Conservation (phyloP, 1,140 invertebrate genomes). For the Pentalonia nigronervosa region DNA sequence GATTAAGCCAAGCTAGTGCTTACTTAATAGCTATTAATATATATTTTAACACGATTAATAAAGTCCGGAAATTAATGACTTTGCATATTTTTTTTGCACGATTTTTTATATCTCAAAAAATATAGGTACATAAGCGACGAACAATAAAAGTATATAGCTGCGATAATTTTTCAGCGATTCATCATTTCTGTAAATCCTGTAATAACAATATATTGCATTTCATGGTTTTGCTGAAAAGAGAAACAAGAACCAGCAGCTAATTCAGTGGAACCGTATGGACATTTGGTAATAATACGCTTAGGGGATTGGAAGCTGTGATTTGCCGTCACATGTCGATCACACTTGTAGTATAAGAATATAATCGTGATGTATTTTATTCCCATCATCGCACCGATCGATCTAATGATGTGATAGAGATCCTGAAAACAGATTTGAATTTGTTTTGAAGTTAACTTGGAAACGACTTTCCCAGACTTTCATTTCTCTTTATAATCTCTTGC, state of each 20-base stretch:
- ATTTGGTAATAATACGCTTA: background rate
- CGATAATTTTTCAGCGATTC: background rate
- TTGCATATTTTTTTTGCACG: background rate
- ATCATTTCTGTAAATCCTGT: background rate
- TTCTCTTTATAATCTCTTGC: background rate
- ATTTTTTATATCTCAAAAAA: background rate
- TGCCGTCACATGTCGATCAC: background rate
- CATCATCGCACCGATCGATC: background rate
- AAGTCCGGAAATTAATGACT: constrained; percentile 2
- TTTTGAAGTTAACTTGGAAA: background rate
- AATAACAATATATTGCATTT: background rate
- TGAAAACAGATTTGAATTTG: background rate
- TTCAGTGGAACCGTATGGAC: background rate
- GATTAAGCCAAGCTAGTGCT: background rate
- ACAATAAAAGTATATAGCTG: background rate
- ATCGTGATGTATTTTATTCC: background rate
- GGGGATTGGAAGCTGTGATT: background rate
- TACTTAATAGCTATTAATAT: constrained; percentile 22
- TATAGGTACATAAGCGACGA: background rate
- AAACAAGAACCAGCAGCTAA: background rate
- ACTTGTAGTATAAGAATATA: background rate
- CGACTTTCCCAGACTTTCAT: background rate
- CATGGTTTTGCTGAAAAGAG: background rate
- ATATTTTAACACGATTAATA: constrained; percentile 25
- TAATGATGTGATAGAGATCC: background rate